A percentile compares a stretch with the other conserved stretches of the same genome.
Conservation (phyloP, 2,797 vertebrate genomes). For the Todus mexicanus region DNA sequence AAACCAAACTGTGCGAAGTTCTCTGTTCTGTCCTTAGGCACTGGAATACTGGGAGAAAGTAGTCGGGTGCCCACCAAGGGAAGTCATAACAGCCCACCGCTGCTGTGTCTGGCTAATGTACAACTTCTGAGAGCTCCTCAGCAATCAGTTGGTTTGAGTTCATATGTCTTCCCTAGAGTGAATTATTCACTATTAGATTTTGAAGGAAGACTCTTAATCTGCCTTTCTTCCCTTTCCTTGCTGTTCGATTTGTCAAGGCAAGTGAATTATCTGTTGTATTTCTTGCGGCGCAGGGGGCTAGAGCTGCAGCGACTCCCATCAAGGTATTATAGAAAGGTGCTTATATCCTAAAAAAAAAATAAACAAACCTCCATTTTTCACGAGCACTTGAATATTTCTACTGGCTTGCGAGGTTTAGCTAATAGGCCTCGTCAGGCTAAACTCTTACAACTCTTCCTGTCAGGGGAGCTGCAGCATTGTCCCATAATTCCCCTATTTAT, state of each 20-base stretch:
- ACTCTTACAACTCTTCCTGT: slow-evolving; percentile 1
- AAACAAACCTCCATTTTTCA: background rate
- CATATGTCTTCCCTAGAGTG: background rate
- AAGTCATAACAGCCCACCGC: background rate
- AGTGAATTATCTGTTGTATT: background rate
- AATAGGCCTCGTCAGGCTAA: background rate
- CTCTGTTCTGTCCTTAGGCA: background rate
- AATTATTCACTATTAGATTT: background rate
- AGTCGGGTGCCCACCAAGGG: background rate
- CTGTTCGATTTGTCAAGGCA: background rate
- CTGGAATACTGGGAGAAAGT: background rate
- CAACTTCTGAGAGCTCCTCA: background rate
- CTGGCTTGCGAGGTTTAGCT: background rate
- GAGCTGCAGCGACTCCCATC: background rate
- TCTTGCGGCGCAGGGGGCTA: background rate
- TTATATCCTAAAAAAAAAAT: background rate
- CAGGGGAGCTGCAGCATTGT: background rate
- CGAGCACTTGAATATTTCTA: background rate
- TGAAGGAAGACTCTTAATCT: background rate
- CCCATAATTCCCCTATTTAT: slow-evolving; percentile 22
- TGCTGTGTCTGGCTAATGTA: background rate
- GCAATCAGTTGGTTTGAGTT: background rate
- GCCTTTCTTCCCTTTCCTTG: background rate
- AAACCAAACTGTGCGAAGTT: background rate
- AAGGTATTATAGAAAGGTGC: background rate